Conservation (phyloP, 2,113 vertebrate species). For the Geococcyx californianus region DNA sequence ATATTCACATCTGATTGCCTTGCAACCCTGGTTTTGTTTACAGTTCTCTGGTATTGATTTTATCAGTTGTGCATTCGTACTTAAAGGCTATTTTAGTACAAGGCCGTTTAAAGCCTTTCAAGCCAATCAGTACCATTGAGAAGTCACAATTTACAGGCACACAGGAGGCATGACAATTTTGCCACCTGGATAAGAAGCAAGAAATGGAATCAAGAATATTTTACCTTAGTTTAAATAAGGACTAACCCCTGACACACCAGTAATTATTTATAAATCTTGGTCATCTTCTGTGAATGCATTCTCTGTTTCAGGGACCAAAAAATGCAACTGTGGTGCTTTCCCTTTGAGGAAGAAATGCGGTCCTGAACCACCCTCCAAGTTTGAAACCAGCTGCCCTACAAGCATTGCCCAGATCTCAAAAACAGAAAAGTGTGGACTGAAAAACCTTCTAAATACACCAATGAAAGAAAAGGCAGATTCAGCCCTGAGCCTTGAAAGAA, state of each 20-base stretch:
- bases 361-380: rapidly evolving
- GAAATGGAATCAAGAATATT: background rate
- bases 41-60: background rate
- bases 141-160: background rate
- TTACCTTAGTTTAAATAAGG: background rate
- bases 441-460: background rate
- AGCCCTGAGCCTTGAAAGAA: background rate
- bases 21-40: constrained; percentile 1
- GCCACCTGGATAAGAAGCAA: background rate
- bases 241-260: background rate
- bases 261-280: background rate
- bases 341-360: background rate
- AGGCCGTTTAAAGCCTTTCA: constrained; percentile 22
- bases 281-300: rapidly evolving
- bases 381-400: background rate
- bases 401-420: background rate
- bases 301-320: background rate
- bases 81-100: constrained; percentile 22
- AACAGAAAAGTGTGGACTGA: background rate
- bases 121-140: constrained; percentile 9
- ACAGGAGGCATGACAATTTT: background rate
- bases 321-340: background rate
- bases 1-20: background rate
- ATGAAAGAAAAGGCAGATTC: background rate
- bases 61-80: background rate